Base-by-base conservation (phyloP, 2,113 vertebrate species). In the Gavialis gangeticus region DNA sequence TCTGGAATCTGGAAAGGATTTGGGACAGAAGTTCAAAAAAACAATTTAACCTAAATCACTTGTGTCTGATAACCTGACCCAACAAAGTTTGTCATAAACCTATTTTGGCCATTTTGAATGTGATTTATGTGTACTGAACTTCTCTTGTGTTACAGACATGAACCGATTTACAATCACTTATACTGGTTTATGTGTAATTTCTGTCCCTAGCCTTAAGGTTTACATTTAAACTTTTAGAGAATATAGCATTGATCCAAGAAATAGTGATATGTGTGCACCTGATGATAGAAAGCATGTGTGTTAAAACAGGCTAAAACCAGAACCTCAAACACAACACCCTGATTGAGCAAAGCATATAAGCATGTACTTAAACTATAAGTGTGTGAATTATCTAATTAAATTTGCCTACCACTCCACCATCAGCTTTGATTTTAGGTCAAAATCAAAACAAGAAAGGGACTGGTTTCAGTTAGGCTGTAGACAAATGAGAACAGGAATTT, bases 401-500 rank as follows among this genome's bases (percentile, higher is more conserved):
- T 77, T 11, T 87, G 67, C 56, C 60, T 60, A 77, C 76, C 27
- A 84, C 17, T 22, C 64, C 90, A 89, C 12, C 79, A 85, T 67
- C 55, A 93, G 34, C 58, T 92, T 89, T 87, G 75, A 91, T 55
- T 91, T 25, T 34, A 89, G 66, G 76, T 67, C 80, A 92, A 90
- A 95, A 96, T 90, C 79, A 95, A 96, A 94, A 92, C 84, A 90
- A 96, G 94, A 90, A 63, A 93, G 84, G 63, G 78, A 87, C 77
- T 75, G 69, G 59, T 71, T 84, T 80, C 28, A 34, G 14, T 73
- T 73, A 67, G 30, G 82, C 75, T 46, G 34, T 84, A 71, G 85
- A 92, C 87, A 96, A 91, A 85, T 28, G 77, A 94, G 69, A 96
- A 93, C 85, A 89, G 80, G 91, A 93, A 94, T 96, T 96, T 95